These are phyloP conservation scores for Bicyclus anynana DNA, from an alignment of 1,140 invertebrate genomes.

Conservation along the genomic window DNA sequence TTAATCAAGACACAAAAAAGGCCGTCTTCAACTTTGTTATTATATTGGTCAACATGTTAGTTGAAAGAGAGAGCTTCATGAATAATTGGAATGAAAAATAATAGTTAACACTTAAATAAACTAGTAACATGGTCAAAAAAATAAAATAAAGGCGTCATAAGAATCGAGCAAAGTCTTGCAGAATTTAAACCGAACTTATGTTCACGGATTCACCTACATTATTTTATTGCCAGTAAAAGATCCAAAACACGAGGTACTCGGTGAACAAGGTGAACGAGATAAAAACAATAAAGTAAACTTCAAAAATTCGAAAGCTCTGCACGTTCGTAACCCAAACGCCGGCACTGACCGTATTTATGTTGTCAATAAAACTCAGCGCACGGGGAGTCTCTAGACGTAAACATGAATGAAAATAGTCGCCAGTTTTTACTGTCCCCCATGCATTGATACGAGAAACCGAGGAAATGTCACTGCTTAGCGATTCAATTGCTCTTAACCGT, in stretches of 20 bases:
- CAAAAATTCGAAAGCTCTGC: constrained; percentile 33
- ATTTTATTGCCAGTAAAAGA: background rate
- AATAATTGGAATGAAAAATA: too few relatives aligned
- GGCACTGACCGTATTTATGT: constrained; percentile 49
- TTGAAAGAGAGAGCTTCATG: too few relatives aligned
- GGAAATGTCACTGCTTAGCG: background rate
- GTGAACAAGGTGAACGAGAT: constrained; percentile 8
- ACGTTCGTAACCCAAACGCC: constrained; percentile 36
- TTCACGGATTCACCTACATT: background rate
- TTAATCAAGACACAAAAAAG: too few relatives aligned
- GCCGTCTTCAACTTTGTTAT: too few relatives aligned
- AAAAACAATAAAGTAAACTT: constrained; percentile 27
- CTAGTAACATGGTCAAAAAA: too few relatives aligned
- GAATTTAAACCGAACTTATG: background rate
- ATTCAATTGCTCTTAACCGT: too few relatives aligned
- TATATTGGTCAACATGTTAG: too few relatives aligned
- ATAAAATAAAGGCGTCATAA: background rate
- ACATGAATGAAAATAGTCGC: constrained; percentile 59
- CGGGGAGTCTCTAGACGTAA: constrained; percentile 57
- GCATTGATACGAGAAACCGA: background rate
- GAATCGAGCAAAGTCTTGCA: background rate
- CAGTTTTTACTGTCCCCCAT: constrained; percentile 32
- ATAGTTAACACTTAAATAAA: too few relatives aligned
- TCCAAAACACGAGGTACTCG: background rate
- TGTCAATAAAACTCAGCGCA: constrained; percentile 58